Evolutionary conservation across 2,797 vertebrate genomes (phyloP).

Genomic region (Varecia variegata): DNA sequence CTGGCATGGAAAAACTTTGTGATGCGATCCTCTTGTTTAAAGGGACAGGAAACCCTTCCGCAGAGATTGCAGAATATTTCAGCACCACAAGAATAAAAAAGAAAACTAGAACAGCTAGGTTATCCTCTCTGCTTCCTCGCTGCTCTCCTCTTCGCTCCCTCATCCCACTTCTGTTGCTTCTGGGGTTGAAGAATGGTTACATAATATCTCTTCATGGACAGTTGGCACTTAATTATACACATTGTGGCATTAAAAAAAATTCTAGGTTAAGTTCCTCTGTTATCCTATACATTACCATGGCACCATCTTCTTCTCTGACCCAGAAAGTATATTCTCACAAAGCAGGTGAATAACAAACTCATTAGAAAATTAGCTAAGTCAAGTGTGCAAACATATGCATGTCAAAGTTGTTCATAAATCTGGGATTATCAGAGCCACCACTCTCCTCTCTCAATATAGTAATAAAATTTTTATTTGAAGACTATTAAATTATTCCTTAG

Average conservation of each 20-base stretch:
- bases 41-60: not conserved
- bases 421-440: not conserved
- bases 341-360: not conserved
- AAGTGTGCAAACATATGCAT: not conserved
- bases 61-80: not conserved
- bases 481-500: constrained; percentile 46
- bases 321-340: not conserved
- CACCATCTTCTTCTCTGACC: not conserved
- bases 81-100: not conserved
- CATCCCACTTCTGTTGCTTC: not conserved
- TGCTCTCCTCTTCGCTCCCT: not conserved
- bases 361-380: constrained; percentile 32
- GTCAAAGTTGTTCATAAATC: constrained; percentile 41
- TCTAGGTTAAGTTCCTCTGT: not conserved
- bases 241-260: not conserved
- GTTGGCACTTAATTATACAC: constrained; percentile 4
- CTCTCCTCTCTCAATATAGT: constrained; percentile 24
- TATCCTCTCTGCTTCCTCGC: not conserved
- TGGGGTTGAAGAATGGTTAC: not conserved
- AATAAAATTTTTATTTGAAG: constrained; percentile 67
- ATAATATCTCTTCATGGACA: not conserved
- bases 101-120: not conserved
- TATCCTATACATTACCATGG: not conserved
- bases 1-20: not conserved
- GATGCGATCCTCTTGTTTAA: not conserved